phyloP scores from a whole-genome alignment of 2,888 invertebrate species.

The Molanna angustata region DNA sequence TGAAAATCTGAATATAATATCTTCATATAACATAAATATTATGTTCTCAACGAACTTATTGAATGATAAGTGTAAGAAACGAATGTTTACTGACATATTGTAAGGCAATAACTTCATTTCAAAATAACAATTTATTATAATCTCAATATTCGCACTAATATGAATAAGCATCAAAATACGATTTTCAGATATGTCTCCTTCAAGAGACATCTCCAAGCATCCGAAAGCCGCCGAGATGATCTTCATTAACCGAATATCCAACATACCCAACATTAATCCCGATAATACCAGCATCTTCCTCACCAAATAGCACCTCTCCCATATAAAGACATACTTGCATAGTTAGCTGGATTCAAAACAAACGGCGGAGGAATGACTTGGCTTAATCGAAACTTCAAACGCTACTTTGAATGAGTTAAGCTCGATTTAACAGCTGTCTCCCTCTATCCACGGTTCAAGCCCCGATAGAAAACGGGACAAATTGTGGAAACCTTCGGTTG shows the following conservation, averaged over 20 bases:
- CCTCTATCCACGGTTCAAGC: too few relatives aligned
- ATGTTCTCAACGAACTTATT: too few relatives aligned
- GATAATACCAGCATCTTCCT: constrained; percentile 11
- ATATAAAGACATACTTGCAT: not conserved
- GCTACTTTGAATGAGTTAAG: not conserved
- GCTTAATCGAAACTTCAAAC: constrained; percentile 26
- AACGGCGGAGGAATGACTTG: constrained; percentile 26
- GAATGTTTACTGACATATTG: too few relatives aligned
- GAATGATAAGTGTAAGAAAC: too few relatives aligned
- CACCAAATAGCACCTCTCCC: too few relatives aligned
- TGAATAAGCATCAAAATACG: not conserved
- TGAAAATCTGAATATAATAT: too few relatives aligned
- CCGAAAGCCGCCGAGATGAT: constrained; percentile 8
- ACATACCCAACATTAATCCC: constrained; percentile 11
- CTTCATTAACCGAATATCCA: constrained; percentile 6
- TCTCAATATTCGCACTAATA: not conserved
- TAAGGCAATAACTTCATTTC: too few relatives aligned
- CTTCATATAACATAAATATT: too few relatives aligned
- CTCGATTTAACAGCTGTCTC: too few relatives aligned
- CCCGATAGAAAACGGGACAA: too few relatives aligned
- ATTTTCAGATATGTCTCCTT: not conserved
- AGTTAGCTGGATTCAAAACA: constrained; percentile 20
- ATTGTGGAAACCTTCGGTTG: too few relatives aligned
- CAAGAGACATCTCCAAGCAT: not conserved
- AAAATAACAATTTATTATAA: too few relatives aligned